Conservation (phyloP, 2,113 vertebrate genomes). For the Amazona vittata region DNA sequence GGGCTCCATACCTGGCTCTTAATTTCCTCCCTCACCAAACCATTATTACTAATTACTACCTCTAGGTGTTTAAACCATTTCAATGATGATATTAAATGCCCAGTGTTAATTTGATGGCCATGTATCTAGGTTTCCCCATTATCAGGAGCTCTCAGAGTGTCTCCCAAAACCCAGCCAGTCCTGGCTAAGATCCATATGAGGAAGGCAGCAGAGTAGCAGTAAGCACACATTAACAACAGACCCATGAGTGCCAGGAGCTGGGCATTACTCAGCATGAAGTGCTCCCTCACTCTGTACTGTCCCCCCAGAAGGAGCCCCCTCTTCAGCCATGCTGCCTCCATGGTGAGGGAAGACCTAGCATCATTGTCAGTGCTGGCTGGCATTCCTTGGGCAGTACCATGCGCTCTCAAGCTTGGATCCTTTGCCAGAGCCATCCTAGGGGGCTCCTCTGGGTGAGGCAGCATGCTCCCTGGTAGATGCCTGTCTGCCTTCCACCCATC, state of each 20-base stretch:
- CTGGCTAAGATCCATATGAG: not conserved
- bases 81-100: slow-evolving; percentile 8
- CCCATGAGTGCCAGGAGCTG: not conserved
- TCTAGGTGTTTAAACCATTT: slow-evolving; percentile 39
- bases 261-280: not conserved
- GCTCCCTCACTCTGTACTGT: accelerated
- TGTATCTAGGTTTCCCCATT: slow-evolving; percentile 16
- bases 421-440: not conserved
- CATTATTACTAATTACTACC: slow-evolving; percentile 41
- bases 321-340: not conserved
- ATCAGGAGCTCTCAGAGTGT: not conserved
- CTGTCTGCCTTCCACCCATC: not conserved
- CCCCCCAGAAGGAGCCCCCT: not conserved
- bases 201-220: not conserved
- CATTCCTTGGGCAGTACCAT: not conserved
- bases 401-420: not conserved
- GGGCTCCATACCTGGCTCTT: slow-evolving; percentile 44
- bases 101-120: not conserved
- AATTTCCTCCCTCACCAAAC: slow-evolving; percentile 49
- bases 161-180: not conserved
- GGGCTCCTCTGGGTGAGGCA: not conserved
- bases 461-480: not conserved
- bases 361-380: accelerated
- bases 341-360: not conserved
- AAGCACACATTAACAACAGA: not conserved